A percentile compares a stretch with the other conserved stretches of the same genome.
Conservation (phyloP, 2,797 vertebrate genomes). For the Micromesistius poutassou region DNA sequence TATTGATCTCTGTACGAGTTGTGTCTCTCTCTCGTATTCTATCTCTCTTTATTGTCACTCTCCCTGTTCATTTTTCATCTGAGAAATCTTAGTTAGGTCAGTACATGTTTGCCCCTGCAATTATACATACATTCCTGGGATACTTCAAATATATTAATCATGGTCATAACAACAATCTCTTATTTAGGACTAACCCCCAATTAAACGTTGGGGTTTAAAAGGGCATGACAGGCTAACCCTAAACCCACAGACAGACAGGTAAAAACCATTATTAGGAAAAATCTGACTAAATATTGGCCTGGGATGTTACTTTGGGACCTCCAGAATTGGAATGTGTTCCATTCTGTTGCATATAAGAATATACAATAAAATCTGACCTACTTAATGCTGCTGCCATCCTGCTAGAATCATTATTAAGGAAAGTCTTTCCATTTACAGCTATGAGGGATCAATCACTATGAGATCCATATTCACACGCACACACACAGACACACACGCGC, state of each 20-base stretch:
- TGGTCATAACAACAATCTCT: not conserved
- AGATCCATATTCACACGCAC: not conserved
- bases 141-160: not conserved
- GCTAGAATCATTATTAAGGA: not conserved
- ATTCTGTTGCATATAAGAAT: not conserved
- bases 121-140: not conserved
- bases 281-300: not conserved
- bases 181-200: not conserved
- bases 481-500: not conserved
- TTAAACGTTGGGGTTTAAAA: not conserved
- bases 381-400: not conserved
- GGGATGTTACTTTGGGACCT: not conserved
- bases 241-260: not conserved
- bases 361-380: not conserved
- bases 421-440: not conserved
- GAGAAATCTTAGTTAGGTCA: not conserved
- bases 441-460: not conserved
- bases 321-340: not conserved
- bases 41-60: not conserved
- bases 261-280: not conserved
- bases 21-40: not conserved
- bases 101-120: not conserved
- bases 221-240: not conserved
- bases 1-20: not conserved
- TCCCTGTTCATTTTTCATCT: not conserved